Evolutionary conservation across 2,113 vertebrate species (phyloP), one percentile per base, ranked within the genome.

Genomic region (Crypturellus undulatus): DNA sequence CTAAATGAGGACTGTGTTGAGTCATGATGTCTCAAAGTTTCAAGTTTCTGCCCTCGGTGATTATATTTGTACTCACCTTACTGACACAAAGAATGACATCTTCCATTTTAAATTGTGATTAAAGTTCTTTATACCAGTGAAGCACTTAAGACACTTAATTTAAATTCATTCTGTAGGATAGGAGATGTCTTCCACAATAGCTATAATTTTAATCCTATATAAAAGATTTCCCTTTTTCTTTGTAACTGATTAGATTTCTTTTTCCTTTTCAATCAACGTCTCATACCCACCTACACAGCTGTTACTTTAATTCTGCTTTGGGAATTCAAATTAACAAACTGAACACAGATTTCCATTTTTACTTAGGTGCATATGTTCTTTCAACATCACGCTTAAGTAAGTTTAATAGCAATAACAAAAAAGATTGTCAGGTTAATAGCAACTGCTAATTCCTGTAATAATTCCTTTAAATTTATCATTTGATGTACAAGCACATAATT

Each of bases 301-400:
- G 36, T 83, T 79, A 86, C 51, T 68, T 81, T 89, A 87, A 86
- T 34, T 84, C 72, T 90, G 67, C 22, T 68, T 87, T 79, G 60
- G 78, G 67, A 91, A 82, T 90, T 70, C 69, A 81, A 80, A 91
- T 84, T 88, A 92, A 34, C 36, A 91, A 94, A 78, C 28, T 63
- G 19, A 67, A 95, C 91, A 72, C 52, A 40, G 13, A 71, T 69
- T 85, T 93, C 60, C 38, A 84, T 71, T 90, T 86, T 77, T 78
- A 67, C 32, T 76, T 70, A 77, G 49, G 15, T 90, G 30, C 11
- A 36, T 28, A 36, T 28, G 21, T 77, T 95, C 85, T 56, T 88
- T 63, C 60, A 72, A n/a, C n/a, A 89, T 56, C 56, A 51, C 51
- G 32, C n/a, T 62, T 82, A 90, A 80, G 54, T 64, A 90, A 77